Evolutionary conservation across 1,140 invertebrate species (phyloP), one percentile per base, ranked within the genome.

Genomic region (Eumeta japonica): DNA sequence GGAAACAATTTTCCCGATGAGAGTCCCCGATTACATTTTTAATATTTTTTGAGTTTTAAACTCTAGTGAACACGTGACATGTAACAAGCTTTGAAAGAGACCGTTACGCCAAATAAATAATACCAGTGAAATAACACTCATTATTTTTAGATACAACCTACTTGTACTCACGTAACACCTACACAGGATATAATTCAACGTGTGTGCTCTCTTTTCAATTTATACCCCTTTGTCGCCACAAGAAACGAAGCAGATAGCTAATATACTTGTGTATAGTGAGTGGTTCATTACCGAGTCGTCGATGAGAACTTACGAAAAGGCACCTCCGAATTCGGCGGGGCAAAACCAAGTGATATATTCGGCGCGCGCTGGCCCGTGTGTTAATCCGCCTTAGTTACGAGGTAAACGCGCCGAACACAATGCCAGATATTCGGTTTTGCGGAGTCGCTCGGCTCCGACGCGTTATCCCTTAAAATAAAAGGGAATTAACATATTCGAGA

Each of bases 381-480:
- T 55, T 62, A 56, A 66, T 64, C 62, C 55, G n/a, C n/a, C n/a
- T n/a, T 45, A 46, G 53, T 58, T 59, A 58, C 54, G 58, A 41
- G 52, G 50, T 58, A 48, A 50, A 56, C 55, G 53, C 48, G 55
- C 48, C 43, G 55, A 30, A 60, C 49, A 61, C 57, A 52, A 63
- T 62, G 43, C 52, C 48, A 63, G 62, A 62, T 49, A 58, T 62
- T 58, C 52, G 44, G 47, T 55, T 56, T 55, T 55, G 20, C 20
- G 5, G 20, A 46, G 46, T 46, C 39, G 48, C 53, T 52, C 49
- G 20, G 44, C 32, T 45, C 32, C 55, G 62, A 63, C 62, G 57
- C 48, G 45, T 52, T 52, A 59, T 46, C 39, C 49, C 39, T 43
- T 38, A 48, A 47, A 51, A 60, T 60, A 58, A 60, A 59, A 27